phyloP scores from a whole-genome alignment of 30 jellyfish, hydroid and myxozoan genomes.

The Turritopsis dohrnii region DNA sequence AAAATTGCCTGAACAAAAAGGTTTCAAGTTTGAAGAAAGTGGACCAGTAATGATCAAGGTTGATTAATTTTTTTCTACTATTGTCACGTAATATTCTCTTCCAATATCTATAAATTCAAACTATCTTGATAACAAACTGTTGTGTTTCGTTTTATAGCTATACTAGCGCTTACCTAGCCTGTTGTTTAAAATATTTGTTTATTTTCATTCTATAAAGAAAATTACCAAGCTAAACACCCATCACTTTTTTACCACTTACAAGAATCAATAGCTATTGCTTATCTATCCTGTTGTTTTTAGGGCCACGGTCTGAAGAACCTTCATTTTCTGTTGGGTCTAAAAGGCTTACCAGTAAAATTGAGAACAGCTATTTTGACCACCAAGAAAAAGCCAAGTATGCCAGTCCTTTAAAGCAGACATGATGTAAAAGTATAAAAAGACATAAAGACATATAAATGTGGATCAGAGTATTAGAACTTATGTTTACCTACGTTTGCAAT shows the following conservation, averaged over 20 bases:
- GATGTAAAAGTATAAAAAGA: neutral
- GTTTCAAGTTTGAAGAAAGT: neutral
- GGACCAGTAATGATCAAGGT: conserved; percentile 26
- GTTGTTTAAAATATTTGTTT: no score
- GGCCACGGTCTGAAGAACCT: neutral
- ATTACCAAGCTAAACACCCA: no score
- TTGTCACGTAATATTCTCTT: no score
- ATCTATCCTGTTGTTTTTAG: neutral
- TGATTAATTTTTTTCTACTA: neutral
- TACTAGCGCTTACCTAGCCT: no score
- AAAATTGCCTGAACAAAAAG: neutral
- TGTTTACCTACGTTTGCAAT: no score
- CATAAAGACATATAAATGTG: neutral
- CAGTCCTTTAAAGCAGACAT: neutral
- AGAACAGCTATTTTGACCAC: neutral
- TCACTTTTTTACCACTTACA: no score
- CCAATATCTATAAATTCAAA: no score
- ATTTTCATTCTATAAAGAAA: no score
- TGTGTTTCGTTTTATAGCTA: no score
- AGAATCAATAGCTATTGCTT: no score
- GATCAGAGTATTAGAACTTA: no score
- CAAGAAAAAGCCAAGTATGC: neutral
- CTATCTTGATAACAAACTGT: no score
- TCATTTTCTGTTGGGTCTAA: neutral
- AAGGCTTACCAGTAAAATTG: neutral